Percentiles rank a stretch among this genome's conserved stretches.
Conservation (phyloP, 2,888 invertebrate species). For the Mesorhabditis belari region DNA sequence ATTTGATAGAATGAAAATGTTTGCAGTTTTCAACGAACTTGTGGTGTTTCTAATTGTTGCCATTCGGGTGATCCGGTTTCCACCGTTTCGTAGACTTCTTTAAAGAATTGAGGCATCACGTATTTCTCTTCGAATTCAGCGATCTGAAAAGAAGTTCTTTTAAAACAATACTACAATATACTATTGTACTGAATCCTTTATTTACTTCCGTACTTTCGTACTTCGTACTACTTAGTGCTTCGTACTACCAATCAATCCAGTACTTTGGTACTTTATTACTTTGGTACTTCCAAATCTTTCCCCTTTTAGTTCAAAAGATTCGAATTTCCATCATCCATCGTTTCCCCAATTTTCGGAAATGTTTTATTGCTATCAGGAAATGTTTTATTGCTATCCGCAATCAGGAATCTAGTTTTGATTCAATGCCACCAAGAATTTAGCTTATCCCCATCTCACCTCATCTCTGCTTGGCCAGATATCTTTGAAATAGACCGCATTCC, state of each 20-base stretch:
- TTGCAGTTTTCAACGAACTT: background rate
- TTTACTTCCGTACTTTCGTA: too few relatives aligned
- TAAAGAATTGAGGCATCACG: constrained; percentile 94
- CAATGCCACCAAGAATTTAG: too few relatives aligned
- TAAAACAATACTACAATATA: background rate
- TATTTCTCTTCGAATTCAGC: constrained; percentile 71
- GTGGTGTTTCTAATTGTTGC: constrained; percentile 74
- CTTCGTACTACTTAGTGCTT: too few relatives aligned
- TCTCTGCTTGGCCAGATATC: constrained; percentile 91
- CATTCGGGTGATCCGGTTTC: constrained; percentile 75
- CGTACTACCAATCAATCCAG: too few relatives aligned
- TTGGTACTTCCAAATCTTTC: too few relatives aligned
- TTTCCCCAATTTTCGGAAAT: too few relatives aligned
- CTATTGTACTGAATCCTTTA: too few relatives aligned
- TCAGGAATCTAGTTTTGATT: background rate
- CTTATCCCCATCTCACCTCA: constrained; percentile 68
- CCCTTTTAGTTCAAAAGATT: too few relatives aligned
- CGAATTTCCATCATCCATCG: too few relatives aligned
- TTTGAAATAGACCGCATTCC: constrained; percentile 63
- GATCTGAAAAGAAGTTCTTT: background rate
- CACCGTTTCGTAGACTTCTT: constrained; percentile 54
- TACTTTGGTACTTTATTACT: too few relatives aligned
- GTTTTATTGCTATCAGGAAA: too few relatives aligned
- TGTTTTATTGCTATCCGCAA: too few relatives aligned
- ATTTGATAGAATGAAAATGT: background rate